Evolutionary conservation across 2,888 invertebrate genomes (phyloP), one percentile per base, ranked within the genome.

Genomic region (Apantesis nais): DNA sequence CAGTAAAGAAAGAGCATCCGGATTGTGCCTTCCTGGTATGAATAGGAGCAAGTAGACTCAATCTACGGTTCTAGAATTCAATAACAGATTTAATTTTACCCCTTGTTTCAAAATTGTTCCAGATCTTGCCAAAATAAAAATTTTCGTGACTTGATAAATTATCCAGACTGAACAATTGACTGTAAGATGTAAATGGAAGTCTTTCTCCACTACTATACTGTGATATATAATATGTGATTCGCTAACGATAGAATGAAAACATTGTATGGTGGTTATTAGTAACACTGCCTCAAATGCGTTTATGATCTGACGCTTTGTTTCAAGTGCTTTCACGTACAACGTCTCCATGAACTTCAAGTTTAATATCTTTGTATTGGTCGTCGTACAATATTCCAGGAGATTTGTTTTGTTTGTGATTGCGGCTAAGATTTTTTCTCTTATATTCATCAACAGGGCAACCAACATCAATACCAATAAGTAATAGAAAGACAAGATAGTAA

Each of bases 181-280:
- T 9, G 90, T 78, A 22, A 87, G 85, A 60, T 93, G 90, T n/a
- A 81, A 52, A 0, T 82, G 76, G 1, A 92, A 79, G 14, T 76
- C 75, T 29, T 77, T 78, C 22, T 86, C 78, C 0, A 88, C 65
- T 0, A 88, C 75, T 0, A 90, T 25, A 0, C 91, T 92, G 48
- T 93, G 92, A 77, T 90, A 93, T 58, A 93, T 88, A 4, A 91
- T 92, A 74, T 93, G 89, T 0, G 89, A 78, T 70, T 93, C 92
- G 66, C 92, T 92, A 2, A 94, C 88, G 58, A 93, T 88, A 0
- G 89, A 74, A 70, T 94, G 94, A 63, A 94, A 93, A 75, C 90
- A 89, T 77, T 93, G 94, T 16, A 92, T 63, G 3, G 88, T 79
- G 0, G 89, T 88, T 14, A 89, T 75, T 31, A 94, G 73, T 48